Evolutionary conservation across 2,113 vertebrate genomes (phyloP).

Genomic region (Alethe castanea): DNA sequence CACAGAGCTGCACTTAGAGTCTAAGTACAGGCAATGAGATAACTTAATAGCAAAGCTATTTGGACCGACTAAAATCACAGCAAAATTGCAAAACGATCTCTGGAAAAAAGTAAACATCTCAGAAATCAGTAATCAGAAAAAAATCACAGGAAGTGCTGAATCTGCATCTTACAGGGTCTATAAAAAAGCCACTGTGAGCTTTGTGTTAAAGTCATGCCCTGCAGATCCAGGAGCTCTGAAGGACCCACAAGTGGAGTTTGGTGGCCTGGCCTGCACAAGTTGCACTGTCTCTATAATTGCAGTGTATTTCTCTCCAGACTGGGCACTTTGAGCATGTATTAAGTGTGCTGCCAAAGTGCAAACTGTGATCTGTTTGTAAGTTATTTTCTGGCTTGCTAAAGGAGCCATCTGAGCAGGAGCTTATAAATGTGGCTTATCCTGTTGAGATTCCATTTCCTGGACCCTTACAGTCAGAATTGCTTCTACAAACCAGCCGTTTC

Average conservation of each 20-base stretch:
- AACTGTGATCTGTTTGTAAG: background rate
- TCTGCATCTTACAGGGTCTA: background rate
- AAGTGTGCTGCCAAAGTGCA: background rate
- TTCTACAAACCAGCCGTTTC: conserved; percentile 30
- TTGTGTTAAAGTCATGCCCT: background rate
- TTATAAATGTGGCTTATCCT: conserved; percentile 20
- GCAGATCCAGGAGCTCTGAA: background rate
- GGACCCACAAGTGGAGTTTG: accelerated
- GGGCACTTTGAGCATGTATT: background rate
- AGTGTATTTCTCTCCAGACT: background rate
- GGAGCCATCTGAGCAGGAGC: conserved; percentile 19
- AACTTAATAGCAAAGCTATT: background rate
- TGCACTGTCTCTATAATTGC: background rate
- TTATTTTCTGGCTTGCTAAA: conserved; percentile 15
- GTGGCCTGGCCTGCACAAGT: background rate
- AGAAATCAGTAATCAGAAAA: background rate
- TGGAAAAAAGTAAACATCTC: background rate
- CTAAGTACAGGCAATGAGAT: background rate
- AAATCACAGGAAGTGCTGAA: background rate
- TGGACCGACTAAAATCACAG: background rate
- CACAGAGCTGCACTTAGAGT: background rate
- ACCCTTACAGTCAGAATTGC: conserved; percentile 11
- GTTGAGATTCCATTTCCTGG: conserved; percentile 49
- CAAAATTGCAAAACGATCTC: background rate
- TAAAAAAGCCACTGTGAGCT: background rate